Base-by-base conservation (phyloP, 2,113 vertebrate species). In the Engraulis encrasicolus region DNA sequence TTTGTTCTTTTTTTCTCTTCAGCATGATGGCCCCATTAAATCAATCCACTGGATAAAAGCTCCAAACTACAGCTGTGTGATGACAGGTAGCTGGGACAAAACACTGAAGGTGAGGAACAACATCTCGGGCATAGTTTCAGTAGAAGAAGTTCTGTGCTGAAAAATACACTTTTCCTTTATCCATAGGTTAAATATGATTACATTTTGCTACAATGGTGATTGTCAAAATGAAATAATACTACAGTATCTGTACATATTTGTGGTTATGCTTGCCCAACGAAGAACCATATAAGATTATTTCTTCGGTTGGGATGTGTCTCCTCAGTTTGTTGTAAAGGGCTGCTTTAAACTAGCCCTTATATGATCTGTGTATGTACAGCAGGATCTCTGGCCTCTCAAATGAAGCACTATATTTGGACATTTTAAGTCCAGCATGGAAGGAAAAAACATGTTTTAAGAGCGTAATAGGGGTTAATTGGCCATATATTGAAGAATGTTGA, bases 61-160 rank as follows among this genome's bases (percentile, higher is more conserved):
- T 14, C 97, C 98, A 0, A 99, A 98, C 93, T 99, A 99, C 86
- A 99, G 94, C 92, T 99, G 99, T 82, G 90, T 99, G 88, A 99
- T 99, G 99, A 99, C 97, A 0, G 98, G 98, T 66, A 99, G 98
- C 87, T 99, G 99, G 99, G 99, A 99, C 92, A 99, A 99, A 95
- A 99, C 97, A 11, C 84, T 99, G 78, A 99, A 99, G 96, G 98
- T 99, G 89, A 0, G 27, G 61, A 0, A 84, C 50, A 85, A 71
- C 27, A 9, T 71, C 11, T 71, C 12, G 0, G 27, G 58, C n/a
- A 66, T 66, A 27, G 11, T 74, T 45, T 45, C 40, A 3, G 4
- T 45, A 9, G 40, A 45, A 45, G 40, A 9, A 45, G 3, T 45
- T 9, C 40, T 5, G 3, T 45, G 40, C 40, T 45, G 40, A 5